These are phyloP conservation scores for Rhaphigaster nebulosa DNA, from an alignment of 2,888 invertebrate species.

Conservation along the genomic window DNA sequence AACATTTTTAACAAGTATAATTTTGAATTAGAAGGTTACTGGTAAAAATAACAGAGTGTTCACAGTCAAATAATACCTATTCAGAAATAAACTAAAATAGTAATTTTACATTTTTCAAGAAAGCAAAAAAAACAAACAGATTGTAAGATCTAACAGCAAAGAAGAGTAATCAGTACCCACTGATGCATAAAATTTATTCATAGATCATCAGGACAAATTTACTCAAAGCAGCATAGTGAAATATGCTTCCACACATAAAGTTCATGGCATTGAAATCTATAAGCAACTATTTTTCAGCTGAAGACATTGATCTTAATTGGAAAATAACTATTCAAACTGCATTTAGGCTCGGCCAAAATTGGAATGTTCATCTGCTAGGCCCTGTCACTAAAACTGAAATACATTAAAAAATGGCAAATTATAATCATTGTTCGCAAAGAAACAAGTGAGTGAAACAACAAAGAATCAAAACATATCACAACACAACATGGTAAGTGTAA, in stretches of 20 bases:
- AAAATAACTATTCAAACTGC: not conserved
- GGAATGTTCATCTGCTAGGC: not conserved
- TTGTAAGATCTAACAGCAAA: not conserved
- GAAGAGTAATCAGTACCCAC: not conserved
- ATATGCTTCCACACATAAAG: not conserved
- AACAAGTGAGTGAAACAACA: not conserved
- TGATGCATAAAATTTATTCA: not conserved
- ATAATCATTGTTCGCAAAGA: not conserved
- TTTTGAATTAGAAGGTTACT: not conserved
- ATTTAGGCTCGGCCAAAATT: not conserved
- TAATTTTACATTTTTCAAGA: not conserved
- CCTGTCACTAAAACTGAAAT: not conserved
- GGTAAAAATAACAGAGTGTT: not conserved
- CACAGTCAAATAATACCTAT: not conserved
- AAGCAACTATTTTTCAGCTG: not conserved
- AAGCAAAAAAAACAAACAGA: not conserved
- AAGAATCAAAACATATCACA: not conserved
- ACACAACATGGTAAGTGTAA: not conserved
- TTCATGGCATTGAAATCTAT: not conserved
- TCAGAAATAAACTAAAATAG: not conserved
- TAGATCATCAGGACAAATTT: not conserved
- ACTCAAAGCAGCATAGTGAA: not conserved
- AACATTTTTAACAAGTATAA: not conserved
- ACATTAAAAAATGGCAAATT: not conserved
- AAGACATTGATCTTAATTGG: not conserved